Base-by-base conservation (phyloP, 1,140 invertebrate genomes). In the Holotrichia oblita region DNA sequence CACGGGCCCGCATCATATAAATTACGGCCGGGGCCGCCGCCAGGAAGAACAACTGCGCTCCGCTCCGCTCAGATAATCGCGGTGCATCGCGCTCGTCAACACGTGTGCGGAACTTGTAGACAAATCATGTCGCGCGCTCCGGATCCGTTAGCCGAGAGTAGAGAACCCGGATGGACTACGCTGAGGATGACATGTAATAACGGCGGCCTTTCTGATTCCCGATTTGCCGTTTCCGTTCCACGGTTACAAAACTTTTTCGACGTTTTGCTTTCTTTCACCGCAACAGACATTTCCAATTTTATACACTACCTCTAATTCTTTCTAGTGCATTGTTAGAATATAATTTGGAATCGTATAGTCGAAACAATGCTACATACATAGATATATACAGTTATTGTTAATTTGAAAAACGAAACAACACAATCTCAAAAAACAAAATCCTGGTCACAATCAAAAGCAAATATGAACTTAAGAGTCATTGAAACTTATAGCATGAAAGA, bases 61-160 rank as follows among this genome's bases (percentile, higher is more conserved):
- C 17, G 20, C 14, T 61, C 55, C 14, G 24, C 20, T 64, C 24
- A 24, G 61, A 64, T 64, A 24, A 17, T 20, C 61, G n/a, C n/a
- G 61, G 61, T 64, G 61, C 61, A 64, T 22, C 17, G 61, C 61
- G 61, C 22, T 22, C 61, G 24, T 64, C 61, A 64, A 64, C 61
- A 64, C 61, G 61, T 64, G 61, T 64, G 61, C 61, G 61, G 61
- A 64, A 64, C 61, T 64, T 20, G 61, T 20, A 64, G 61, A 64
- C 61, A 64, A 64, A 64, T 64, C 61, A 64, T 64, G 61, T 24
- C 14, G 17, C 61, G 61, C 24, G 22, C 7, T 64, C 59, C 59
- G 59, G 7, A 17, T 27, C 59, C 59, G 59, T 64, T 64, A 64
- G 22, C 59, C 59, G 59, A 64, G 3, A 59, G n/a, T n/a, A n/a